Evolutionary conservation across 2,888 invertebrate genomes (phyloP).

Genomic region (Cetonia aurata): DNA sequence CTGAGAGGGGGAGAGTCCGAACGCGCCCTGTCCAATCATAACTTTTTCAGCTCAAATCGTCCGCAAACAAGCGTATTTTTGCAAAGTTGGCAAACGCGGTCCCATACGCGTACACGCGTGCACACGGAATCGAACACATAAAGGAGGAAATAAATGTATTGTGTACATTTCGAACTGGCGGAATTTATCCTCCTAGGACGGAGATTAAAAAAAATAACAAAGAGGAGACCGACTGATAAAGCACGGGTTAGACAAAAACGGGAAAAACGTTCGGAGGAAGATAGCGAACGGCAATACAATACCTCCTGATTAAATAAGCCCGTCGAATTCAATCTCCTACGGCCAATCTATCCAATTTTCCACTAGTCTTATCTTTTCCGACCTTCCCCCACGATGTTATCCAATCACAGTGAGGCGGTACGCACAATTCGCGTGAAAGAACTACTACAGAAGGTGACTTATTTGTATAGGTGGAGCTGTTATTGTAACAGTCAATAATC

Average conservation of each 20-base stretch:
- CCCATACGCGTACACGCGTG: neutral
- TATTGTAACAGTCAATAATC: neutral
- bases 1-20: conserved; percentile 5
- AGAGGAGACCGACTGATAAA: conserved; percentile 23
- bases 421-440: conserved; percentile 61
- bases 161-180: conserved; percentile 47
- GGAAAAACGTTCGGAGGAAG: conserved; percentile 46
- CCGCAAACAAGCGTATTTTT: conserved; percentile 54
- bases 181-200: conserved; percentile 50
- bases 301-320: conserved; percentile 62
- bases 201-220: conserved; percentile 36
- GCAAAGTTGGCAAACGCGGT: conserved; percentile 45
- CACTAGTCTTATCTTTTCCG: conserved; percentile 64
- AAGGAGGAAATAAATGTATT: conserved; percentile 49
- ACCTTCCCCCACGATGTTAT: conserved; percentile 62
- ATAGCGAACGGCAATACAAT: conserved; percentile 54
- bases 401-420: conserved; percentile 58
- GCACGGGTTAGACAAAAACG: conserved; percentile 44
- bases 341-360: conserved; percentile 66
- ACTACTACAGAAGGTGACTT: conserved; percentile 52
- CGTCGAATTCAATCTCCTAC: conserved; percentile 65
- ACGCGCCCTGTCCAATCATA: conserved; percentile 31
- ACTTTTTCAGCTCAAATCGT: conserved; percentile 48
- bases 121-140: conserved; percentile 38
- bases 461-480: conserved; percentile 56